Evolutionary conservation across 1,140 invertebrate genomes (phyloP).

Genomic region (Nasonia vitripennis): DNA sequence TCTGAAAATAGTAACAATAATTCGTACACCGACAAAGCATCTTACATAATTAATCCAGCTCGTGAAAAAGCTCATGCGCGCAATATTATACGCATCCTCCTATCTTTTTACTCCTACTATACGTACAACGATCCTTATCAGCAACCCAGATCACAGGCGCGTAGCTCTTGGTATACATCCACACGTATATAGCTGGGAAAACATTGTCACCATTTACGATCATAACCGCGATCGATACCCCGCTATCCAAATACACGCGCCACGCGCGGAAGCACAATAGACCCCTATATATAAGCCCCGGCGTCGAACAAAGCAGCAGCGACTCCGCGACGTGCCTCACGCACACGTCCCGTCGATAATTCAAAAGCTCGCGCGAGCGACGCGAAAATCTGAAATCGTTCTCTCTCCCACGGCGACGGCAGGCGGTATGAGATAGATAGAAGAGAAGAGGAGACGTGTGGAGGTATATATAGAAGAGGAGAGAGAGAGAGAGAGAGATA

Average conservation of each 20-base stretch:
- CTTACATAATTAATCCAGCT: neutral
- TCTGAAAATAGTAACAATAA: too few relatives aligned
- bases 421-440: neutral
- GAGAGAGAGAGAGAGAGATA: neutral
- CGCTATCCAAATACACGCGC: neutral
- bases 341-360: conserved; percentile 27
- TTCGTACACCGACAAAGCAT: too few relatives aligned
- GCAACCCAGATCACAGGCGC: neutral
- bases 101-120: too few relatives aligned
- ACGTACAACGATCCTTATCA: too few relatives aligned
- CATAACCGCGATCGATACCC: conserved; percentile 7
- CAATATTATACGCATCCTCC: too few relatives aligned
- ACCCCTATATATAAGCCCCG: neutral
- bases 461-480: neutral
- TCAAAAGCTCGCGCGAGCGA: neutral
- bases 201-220: conserved; percentile 9
- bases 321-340: neutral
- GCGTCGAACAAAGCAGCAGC: conserved; percentile 30
- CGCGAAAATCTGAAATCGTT: neutral
- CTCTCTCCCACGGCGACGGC: neutral
- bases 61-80: neutral
- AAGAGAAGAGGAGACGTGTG: neutral
- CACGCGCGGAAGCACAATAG: neutral
- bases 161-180: neutral
- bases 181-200: neutral